Conservation (phyloP, 2,113 vertebrate genomes). For the Stigmatopora nigra region DNA sequence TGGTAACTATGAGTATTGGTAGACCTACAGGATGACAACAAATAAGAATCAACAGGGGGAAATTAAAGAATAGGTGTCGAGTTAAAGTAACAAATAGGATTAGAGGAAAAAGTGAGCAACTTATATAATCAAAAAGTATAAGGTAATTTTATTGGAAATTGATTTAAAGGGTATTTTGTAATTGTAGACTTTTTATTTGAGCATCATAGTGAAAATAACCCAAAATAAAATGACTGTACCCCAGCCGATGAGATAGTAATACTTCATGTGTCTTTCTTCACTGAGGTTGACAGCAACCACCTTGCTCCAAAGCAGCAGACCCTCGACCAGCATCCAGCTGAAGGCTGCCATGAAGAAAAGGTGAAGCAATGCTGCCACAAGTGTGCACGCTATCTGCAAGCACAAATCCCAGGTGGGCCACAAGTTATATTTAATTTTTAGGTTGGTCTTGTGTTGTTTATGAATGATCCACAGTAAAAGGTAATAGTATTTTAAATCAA, state of each 20-base stretch:
- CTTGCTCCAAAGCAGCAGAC: slow-evolving; percentile 79
- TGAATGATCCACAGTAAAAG: neutral
- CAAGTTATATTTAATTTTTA: slow-evolving; percentile 5
- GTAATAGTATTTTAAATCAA: neutral
- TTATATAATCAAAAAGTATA: neutral
- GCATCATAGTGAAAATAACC: neutral
- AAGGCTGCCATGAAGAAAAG: slow-evolving; percentile 79
- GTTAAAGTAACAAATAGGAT: neutral
- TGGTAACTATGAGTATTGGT: slow-evolving; percentile 72
- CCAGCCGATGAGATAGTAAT: slow-evolving; percentile 79
- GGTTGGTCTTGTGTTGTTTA: neutral
- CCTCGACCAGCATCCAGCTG: slow-evolving; percentile 79
- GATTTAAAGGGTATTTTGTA: neutral
- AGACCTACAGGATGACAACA: slow-evolving; percentile 55
- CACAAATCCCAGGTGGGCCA: neutral
- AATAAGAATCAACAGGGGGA: neutral
- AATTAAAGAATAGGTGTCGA: neutral
- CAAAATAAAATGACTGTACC: slow-evolving; percentile 49
- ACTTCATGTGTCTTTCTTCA: slow-evolving; percentile 75
- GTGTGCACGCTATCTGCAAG: slow-evolving; percentile 70
- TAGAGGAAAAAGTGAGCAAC: neutral
- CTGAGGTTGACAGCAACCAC: slow-evolving; percentile 76
- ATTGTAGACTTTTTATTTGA: neutral
- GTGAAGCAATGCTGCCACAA: slow-evolving; percentile 73
- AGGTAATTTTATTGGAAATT: neutral